Evolutionary conservation across 2,113 vertebrate species (phyloP).

Genomic region (Chaetops frenatus): DNA sequence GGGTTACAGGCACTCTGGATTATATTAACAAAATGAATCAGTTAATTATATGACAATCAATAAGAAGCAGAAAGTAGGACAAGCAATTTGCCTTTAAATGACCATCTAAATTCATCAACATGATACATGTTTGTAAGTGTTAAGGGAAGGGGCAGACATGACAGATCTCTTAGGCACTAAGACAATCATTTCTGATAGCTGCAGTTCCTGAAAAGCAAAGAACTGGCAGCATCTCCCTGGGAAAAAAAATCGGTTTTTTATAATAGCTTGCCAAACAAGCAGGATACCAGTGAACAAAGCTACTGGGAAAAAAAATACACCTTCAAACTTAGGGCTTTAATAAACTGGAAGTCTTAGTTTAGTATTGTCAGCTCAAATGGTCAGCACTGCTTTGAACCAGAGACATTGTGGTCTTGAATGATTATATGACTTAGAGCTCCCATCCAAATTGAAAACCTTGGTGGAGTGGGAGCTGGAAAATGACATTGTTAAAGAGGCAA

Average conservation of each 20-base stretch:
- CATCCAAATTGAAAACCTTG: slow-evolving; percentile 33
- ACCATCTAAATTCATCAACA: slow-evolving; percentile 54
- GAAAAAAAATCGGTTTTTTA: background rate
- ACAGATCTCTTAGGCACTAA: background rate
- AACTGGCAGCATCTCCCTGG: background rate
- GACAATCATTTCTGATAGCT: background rate
- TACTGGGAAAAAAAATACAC: rapidly evolving
- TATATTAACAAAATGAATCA: slow-evolving; percentile 32
- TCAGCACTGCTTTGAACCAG: background rate
- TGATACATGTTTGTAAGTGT: slow-evolving; percentile 17
- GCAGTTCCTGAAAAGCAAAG: background rate
- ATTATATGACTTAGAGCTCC: slow-evolving; percentile 27
- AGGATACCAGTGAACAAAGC: background rate
- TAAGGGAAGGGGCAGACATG: background rate
- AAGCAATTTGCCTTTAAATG: slow-evolving; percentile 55
- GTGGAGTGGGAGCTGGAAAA: slow-evolving; percentile 21
- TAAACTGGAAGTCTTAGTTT: background rate
- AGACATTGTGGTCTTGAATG: slow-evolving; percentile 17
- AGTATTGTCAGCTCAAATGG: background rate
- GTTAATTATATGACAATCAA: slow-evolving; percentile 62
- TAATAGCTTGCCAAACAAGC: background rate
- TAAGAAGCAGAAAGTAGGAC: slow-evolving; percentile 53
- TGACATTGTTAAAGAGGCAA: slow-evolving; percentile 45
- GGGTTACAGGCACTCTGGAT: slow-evolving; percentile 30
- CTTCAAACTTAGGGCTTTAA: background rate